Base-by-base conservation (phyloP, 37 sponge, comb jelly and placozoan species). In the Halisarca cf. caerulea region DNA sequence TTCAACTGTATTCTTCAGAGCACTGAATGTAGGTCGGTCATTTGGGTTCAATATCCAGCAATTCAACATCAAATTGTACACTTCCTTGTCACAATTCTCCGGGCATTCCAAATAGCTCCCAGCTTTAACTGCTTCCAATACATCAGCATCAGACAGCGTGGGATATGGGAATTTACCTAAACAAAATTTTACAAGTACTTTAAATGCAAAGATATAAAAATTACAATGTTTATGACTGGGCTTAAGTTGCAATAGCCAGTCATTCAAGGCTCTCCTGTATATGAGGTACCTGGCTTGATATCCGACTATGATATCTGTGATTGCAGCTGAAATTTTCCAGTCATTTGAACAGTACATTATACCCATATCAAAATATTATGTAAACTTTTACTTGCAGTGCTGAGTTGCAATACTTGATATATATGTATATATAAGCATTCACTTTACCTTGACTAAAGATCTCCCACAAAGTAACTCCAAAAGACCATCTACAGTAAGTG, bases 391-490 rank as follows among this genome's bases (percentile, higher is more conserved):
- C n/a, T n/a, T n/a, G n/a, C n/a, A n/a, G n/a, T n/a, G n/a, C n/a
- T n/a, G n/a, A n/a, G n/a, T n/a, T n/a, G n/a, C n/a, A n/a, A n/a
- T n/a, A n/a, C n/a, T n/a, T n/a, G n/a, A n/a, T n/a, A n/a, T n/a
- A n/a, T n/a, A n/a, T n/a, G n/a, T n/a, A n/a, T n/a, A n/a, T n/a
- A n/a, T n/a, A n/a, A n/a, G n/a, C n/a, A n/a, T n/a, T n/a, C 32
- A 23, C 32, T 9, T 2, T 41, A 74, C 77, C 77, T 74, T 74
- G 77, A 74, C 77, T 74, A 44, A 74, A 74, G 7, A 74, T 38
- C 45, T 74, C 77, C 77, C 77, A 74, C 24, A 74, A 37, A 25
- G 45, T 44, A 21, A 74, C 45, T 20, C 77, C 77, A 74, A 74
- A 74, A 9, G 77, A 74, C 77, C 77, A 74, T 37, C 77, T 74